Evolutionary conservation across 2,797 vertebrate genomes (phyloP), one percentile per base, ranked within the genome.

Genomic region (Onychomys leucogaster): DNA sequence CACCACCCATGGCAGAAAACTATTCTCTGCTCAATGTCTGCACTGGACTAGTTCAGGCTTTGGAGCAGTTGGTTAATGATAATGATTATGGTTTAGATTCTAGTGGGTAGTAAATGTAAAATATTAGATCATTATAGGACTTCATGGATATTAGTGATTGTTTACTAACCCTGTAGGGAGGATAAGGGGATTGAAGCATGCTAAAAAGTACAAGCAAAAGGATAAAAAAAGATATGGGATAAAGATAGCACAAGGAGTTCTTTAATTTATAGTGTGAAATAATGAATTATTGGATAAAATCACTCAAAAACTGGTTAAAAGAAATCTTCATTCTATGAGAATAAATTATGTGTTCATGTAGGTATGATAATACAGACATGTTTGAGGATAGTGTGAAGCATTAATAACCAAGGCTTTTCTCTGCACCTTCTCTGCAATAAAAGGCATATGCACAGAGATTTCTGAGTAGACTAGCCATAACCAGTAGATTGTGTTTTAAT

Each of bases 71-170:
- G 98, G 96, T 94, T 97, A 97, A 97, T 7, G 88, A 96, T 96
- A 95, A 98, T 92, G 88, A 97, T 97, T 95, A 98, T 90, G 85
- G 94, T 95, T 97, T 95, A 97, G 69, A 97, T 96, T 95, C 73
- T 80, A 94, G 85, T 96, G 69, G 69, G 46, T 90, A 97, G 90
- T 96, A 95, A 97, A 96, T 95, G 96, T 94, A 94, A 97, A 97
- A 96, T 96, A 91, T 96, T 94, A 96, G 84, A 87, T 95, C 3
- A 0, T 86, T 96, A 97, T 91, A 69, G 93, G 67, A 14, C 52
- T 97, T 94, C n/a, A 80, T 92, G 90, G 92, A 90, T 61, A 52
- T 87, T 90, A 87, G 73, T 92, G 81, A 92, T 83, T 95, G 49
- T 93, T 93, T 93, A 41, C 43, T 94, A 90, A 89, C 23, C 78